Percentiles rank a stretch among this genome's conserved stretches.
Conservation (phyloP, 2,113 vertebrate species). For the Tinamus guttatus region DNA sequence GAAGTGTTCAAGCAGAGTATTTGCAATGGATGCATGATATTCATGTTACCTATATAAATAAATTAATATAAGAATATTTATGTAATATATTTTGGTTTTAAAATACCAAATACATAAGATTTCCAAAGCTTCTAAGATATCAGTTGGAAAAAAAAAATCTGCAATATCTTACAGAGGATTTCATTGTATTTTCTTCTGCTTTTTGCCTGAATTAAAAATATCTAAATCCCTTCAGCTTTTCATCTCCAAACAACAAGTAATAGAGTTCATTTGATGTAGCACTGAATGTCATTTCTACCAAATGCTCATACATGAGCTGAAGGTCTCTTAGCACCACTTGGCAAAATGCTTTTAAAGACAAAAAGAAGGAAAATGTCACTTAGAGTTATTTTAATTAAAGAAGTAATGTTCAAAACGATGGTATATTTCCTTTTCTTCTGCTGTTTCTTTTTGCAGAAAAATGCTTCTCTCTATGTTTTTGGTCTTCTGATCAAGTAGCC, state of each 20-base stretch:
- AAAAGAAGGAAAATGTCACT: not conserved
- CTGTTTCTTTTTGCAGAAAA: not conserved
- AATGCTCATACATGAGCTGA: not conserved
- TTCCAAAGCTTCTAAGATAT: not conserved
- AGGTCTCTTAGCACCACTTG: not conserved
- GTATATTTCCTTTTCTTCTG: not conserved
- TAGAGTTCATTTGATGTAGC: rapidly evolving
- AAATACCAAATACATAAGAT: not conserved
- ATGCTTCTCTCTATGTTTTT: not conserved
- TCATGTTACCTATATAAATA: not conserved
- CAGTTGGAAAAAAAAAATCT: not conserved
- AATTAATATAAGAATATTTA: not conserved
- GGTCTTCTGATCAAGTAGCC: not conserved
- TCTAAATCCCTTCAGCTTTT: not conserved
- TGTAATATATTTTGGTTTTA: not conserved
- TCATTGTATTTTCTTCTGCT: not conserved
- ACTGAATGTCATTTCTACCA: not conserved
- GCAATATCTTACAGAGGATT: rapidly evolving
- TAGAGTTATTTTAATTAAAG: not conserved
- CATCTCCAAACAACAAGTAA: rapidly evolving
- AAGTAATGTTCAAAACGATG: not conserved
- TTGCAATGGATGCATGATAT: not conserved
- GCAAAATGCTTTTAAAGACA: not conserved
- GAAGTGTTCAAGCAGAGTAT: not conserved
- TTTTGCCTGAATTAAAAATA: not conserved